Evolutionary conservation across 2,888 invertebrate species (phyloP).

Genomic region (Sthenelais limicola): DNA sequence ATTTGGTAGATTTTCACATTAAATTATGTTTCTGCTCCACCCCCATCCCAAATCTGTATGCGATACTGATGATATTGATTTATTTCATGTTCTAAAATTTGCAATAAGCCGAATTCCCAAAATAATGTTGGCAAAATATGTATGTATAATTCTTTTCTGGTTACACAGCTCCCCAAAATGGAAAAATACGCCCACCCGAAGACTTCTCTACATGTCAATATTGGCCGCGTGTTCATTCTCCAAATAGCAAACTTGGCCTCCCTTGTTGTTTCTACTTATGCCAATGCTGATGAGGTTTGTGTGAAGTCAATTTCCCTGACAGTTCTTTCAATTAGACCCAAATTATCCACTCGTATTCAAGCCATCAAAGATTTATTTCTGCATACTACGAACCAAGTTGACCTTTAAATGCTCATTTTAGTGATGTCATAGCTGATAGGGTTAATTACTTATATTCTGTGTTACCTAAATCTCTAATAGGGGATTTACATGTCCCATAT

Average conservation of each 20-base stretch:
- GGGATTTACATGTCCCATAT: too few species aligned
- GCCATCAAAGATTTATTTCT: too few species aligned
- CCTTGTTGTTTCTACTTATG: slow-evolving; percentile 31
- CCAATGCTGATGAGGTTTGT: slow-evolving; percentile 21
- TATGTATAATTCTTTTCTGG: not conserved
- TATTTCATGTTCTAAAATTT: not conserved
- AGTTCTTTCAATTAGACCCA: too few species aligned
- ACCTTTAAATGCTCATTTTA: too few species aligned
- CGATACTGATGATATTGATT: not conserved
- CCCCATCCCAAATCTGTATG: not conserved
- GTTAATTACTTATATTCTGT: too few species aligned
- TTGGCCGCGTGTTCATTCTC: slow-evolving; percentile 39
- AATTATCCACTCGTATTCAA: too few species aligned
- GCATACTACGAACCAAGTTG: too few species aligned
- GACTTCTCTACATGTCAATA: slow-evolving; percentile 17
- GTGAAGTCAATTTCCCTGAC: too few species aligned
- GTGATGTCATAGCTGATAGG: too few species aligned
- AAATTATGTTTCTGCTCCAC: too few species aligned
- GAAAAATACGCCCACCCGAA: slow-evolving; percentile 54
- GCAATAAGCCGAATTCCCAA: not conserved
- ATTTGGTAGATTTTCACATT: too few species aligned
- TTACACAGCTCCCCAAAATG: slow-evolving; percentile 55
- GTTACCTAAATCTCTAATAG: too few species aligned
- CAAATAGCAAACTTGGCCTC: slow-evolving; percentile 25
- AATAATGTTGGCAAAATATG: not conserved